Evolutionary conservation across 2,888 invertebrate species (phyloP).

Genomic region (Cephus runcator): DNA sequence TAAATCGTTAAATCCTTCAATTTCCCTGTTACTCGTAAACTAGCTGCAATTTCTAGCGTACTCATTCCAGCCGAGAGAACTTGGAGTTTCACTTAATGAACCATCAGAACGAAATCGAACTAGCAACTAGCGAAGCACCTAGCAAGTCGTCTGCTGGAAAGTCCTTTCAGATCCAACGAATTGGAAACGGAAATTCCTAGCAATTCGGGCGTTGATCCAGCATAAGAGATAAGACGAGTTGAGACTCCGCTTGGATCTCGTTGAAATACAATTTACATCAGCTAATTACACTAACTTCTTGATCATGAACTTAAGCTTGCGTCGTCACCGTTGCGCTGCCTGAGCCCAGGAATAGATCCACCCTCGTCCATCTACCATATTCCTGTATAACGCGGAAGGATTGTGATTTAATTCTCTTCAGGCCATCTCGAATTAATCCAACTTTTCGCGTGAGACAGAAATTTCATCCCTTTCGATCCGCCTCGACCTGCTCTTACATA

Average conservation of each 20-base stretch:
- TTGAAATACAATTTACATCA: constrained; percentile 12
- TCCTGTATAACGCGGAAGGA: background rate
- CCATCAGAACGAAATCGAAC: constrained; percentile 7
- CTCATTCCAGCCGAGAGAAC: background rate
- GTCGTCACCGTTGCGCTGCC: background rate
- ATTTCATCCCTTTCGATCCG: background rate
- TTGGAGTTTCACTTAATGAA: constrained; percentile 14
- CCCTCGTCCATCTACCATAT: background rate
- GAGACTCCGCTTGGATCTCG: constrained; percentile 1
- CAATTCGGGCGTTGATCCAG: background rate
- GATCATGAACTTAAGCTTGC: constrained; percentile 8
- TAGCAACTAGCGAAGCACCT: background rate
- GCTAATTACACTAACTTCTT: constrained; percentile 15
- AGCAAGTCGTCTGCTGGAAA: background rate
- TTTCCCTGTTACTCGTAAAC: background rate
- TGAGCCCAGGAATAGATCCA: background rate
- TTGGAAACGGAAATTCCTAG: background rate
- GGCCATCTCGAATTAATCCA: background rate
- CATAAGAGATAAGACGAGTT: background rate
- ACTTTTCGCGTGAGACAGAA: background rate
- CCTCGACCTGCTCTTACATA: background rate
- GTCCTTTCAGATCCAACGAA: background rate
- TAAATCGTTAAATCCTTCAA: background rate
- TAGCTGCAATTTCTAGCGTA: background rate
- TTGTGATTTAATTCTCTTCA: background rate